Conservation (phyloP, 2,888 invertebrate genomes). For the Metellina segmentata region DNA sequence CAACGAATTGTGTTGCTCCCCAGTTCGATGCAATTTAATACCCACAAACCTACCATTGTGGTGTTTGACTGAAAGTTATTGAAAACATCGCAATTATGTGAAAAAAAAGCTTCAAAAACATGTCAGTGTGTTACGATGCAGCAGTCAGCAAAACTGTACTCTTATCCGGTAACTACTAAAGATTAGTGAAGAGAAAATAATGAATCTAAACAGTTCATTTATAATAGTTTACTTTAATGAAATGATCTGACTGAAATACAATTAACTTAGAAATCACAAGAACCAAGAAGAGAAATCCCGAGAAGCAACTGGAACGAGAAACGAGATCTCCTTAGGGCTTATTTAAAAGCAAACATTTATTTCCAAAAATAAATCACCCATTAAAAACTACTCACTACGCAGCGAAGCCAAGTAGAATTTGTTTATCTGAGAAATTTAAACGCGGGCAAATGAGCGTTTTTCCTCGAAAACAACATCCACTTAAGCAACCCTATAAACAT, state of each 20-base stretch:
- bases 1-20: too few species aligned
- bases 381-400: constrained; percentile 16
- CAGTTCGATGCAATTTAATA: too few species aligned
- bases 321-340: background rate
- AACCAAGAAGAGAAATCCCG: background rate
- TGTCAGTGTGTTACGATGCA: too few species aligned
- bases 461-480: constrained; percentile 31
- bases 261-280: background rate
- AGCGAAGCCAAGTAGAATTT: background rate
- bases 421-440: constrained; percentile 25
- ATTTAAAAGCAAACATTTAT: background rate
- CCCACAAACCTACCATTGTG: too few species aligned
- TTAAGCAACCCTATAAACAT: background rate
- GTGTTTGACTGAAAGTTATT: too few species aligned
- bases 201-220: too few species aligned
- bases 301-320: background rate
- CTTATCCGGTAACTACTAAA: too few species aligned
- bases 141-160: too few species aligned
- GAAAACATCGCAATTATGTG: too few species aligned
- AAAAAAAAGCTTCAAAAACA: too few species aligned
- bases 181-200: too few species aligned
- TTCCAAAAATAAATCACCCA: constrained; percentile 26
- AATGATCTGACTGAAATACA: background rate
- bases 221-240: too few species aligned
- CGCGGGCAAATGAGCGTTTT: constrained; percentile 37